Conservation (phyloP, 2,888 invertebrate genomes). For the Drosophila diplacantha region DNA sequence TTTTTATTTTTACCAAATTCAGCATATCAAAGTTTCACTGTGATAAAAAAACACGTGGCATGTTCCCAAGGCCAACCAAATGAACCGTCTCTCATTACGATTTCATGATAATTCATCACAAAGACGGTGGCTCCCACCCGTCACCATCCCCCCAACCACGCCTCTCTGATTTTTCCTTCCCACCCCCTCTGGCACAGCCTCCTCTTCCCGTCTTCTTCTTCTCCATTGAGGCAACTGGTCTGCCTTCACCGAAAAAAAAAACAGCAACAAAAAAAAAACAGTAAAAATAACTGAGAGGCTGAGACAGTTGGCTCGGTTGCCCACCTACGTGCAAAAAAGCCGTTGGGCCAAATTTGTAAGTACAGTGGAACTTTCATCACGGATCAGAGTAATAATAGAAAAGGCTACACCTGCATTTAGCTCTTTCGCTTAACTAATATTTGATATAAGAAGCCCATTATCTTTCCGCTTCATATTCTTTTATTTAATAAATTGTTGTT, state of each 20-base stretch:
- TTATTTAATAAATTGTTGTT: too few relatives aligned
- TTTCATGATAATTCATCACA: slow-evolving; percentile 69
- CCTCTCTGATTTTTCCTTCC: slow-evolving; percentile 11
- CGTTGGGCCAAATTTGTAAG: slow-evolving; percentile 40
- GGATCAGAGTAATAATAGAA: not conserved
- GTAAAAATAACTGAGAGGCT: slow-evolving; percentile 31
- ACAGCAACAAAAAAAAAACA: slow-evolving; percentile 27
- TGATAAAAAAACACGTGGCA: slow-evolving; percentile 55
- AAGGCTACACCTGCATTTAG: too few relatives aligned
- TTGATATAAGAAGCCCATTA: not conserved
- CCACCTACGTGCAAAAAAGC: slow-evolving; percentile 43
- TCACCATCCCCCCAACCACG: slow-evolving; percentile 1
- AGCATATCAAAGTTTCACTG: slow-evolving; percentile 5
- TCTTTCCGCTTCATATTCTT: not conserved
- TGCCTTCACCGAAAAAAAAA: slow-evolving; percentile 64
- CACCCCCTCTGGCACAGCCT: slow-evolving; percentile 2
- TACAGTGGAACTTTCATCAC: slow-evolving; percentile 15
- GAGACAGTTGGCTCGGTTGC: slow-evolving; percentile 38
- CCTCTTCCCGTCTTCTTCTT: not conserved
- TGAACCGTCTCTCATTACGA: slow-evolving; percentile 56
- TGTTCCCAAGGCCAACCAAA: slow-evolving; percentile 55
- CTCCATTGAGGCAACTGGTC: slow-evolving; percentile 50
- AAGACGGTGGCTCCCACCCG: slow-evolving; percentile 38
- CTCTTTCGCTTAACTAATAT: not conserved
- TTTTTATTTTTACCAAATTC: not conserved